Evolutionary conservation across 2,113 vertebrate species (phyloP), one percentile per base, ranked within the genome.

Genomic region (Hemiprocne comata): DNA sequence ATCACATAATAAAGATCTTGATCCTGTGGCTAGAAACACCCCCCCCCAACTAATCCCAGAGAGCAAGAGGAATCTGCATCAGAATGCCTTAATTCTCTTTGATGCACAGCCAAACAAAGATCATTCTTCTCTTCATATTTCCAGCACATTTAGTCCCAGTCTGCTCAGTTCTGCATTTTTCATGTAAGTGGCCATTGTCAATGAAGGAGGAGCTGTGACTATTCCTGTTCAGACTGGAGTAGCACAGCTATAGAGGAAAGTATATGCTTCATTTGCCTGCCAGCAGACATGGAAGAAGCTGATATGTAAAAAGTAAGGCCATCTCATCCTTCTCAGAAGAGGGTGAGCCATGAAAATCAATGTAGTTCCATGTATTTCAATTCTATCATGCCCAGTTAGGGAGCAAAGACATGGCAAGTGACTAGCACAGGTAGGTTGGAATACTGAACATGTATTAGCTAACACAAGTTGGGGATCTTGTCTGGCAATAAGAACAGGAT

Each of bases 71-170:
- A 95, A 94, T 95, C 90, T 97, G 79, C 79, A 90, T 92, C 87
- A 89, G 58, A 93, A 93, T 83, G 73, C 81, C 73, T 94, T 87
- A 90, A 90, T 58, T 34, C 33, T 74, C 80, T 96, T 95, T 94
- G 88, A 95, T 89, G 81, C 75, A 76, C 79, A 89, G 89, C 89
- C 96, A 96, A 93, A 90, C 96, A 96, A 93, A 90, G 82, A 93
- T 89, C 74, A 85, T 92, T 95, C 92, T 88, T 17, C 40, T 80
- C 77, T 94, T 93, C 84, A 66, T 85, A 83, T 83, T 93, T 91
- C 62, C 77, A 94, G 85, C 82, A 96, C 71, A 89, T 94, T 94
- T 93, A 88, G 77, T 95, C 9, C 1, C 89, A 85, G 78, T 65
- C 66, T 85, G 60, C 57, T 96, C 82, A 82, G 62, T 76, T 95